Conservation (phyloP, 2,888 invertebrate species). For the Tholera decimalis region DNA sequence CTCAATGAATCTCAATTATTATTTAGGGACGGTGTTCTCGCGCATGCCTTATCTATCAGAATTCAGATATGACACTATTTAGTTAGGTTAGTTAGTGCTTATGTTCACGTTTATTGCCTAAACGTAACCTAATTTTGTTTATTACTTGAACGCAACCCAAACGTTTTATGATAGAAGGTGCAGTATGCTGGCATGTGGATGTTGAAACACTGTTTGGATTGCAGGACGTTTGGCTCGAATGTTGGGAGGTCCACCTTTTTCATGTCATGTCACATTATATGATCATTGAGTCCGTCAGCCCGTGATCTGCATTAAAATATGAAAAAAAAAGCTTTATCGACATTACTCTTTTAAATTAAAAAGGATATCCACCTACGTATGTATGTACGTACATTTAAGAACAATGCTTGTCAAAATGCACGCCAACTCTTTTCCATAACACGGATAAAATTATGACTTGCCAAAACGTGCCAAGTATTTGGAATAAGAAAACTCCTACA, state of each 20-base stretch:
- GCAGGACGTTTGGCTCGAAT: slow-evolving; percentile 8
- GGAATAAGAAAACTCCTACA: slow-evolving; percentile 5
- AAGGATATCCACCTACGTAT: background rate
- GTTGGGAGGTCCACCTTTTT: slow-evolving; percentile 7
- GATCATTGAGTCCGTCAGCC: background rate
- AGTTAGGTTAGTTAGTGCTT: slow-evolving; percentile 58
- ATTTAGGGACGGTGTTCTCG: slow-evolving; percentile 63
- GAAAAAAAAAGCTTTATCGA: background rate
- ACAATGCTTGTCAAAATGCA: background rate
- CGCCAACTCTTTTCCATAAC: background rate
- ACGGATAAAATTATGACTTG: slow-evolving; percentile 14
- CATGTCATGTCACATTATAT: slow-evolving; percentile 4
- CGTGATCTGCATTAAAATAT: background rate
- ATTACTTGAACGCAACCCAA: slow-evolving; percentile 23
- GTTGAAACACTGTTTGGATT: slow-evolving; percentile 19
- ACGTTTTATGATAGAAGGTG: slow-evolving; percentile 40
- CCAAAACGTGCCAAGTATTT: slow-evolving; percentile 21
- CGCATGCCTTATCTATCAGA: slow-evolving; percentile 61
- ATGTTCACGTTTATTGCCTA: slow-evolving; percentile 50
- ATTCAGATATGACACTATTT: slow-evolving; percentile 61
- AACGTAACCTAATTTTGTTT: slow-evolving; percentile 58
- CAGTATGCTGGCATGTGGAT: slow-evolving; percentile 25
- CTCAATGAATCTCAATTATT: slow-evolving; percentile 72
- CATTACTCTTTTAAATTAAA: background rate
- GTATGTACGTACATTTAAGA: background rate